Conservation (phyloP, 2,888 invertebrate genomes). For the Campoletis raptor region DNA sequence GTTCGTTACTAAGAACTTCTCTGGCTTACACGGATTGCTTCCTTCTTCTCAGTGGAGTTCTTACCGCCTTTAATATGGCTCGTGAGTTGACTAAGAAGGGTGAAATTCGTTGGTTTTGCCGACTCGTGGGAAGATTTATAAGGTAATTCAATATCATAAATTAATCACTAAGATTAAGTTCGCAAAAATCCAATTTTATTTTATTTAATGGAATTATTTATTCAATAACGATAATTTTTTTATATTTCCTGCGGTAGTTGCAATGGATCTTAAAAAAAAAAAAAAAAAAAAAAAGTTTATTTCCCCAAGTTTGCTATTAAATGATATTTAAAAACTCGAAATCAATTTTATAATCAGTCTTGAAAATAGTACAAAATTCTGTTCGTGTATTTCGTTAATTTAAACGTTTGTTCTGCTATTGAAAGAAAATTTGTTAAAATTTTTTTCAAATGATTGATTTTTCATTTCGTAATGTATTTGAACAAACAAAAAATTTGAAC, state of each 20-base stretch:
- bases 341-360: not conserved
- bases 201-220: not conserved
- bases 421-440: not conserved
- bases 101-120: constrained; percentile 87
- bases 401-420: not conserved
- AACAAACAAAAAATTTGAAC: not conserved
- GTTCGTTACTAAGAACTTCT: constrained; percentile 88
- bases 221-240: not conserved
- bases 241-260: not conserved
- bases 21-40: constrained; percentile 90
- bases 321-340: not conserved
- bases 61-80: constrained; percentile 88
- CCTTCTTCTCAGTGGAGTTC: constrained; percentile 88
- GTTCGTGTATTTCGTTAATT: not conserved
- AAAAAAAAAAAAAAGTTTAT: not conserved
- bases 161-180: not conserved
- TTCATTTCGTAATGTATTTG: not conserved
- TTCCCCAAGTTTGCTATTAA: not conserved
- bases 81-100: constrained; percentile 86
- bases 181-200: not conserved
- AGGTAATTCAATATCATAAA: constrained; percentile 84
- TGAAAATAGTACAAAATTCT: not conserved
- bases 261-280: not conserved
- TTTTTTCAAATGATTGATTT: not conserved
- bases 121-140: constrained; percentile 87